A percentile compares a stretch with the other conserved stretches of the same genome.
Conservation (phyloP, 2,113 vertebrate genomes). For the Spizaetus ornatus region DNA sequence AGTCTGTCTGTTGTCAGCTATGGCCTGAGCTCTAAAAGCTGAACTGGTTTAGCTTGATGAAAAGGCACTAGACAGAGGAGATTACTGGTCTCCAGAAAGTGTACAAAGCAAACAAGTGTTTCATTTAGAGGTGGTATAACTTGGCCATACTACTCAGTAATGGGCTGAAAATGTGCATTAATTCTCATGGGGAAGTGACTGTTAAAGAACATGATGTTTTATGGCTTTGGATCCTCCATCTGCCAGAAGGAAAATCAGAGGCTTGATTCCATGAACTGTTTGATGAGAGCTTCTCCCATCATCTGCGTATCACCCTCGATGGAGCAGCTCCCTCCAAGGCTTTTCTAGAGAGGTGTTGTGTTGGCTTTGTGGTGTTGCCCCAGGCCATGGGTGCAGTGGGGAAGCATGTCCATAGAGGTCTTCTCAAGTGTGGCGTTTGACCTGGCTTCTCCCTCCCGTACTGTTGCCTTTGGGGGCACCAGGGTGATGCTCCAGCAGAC, state of each 20-base stretch:
- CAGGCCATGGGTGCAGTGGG: neutral
- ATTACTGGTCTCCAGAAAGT: neutral
- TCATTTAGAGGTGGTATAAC: neutral
- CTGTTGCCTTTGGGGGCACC: neutral
- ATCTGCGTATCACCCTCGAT: neutral
- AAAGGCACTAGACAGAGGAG: neutral
- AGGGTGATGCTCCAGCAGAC: neutral
- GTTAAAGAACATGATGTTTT: neutral
- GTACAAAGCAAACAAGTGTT: neutral
- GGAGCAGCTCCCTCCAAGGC: neutral
- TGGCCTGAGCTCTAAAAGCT: neutral
- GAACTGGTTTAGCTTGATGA: neutral
- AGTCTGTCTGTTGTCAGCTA: neutral
- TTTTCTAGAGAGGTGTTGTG: neutral
- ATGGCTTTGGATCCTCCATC: neutral
- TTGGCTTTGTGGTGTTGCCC: neutral
- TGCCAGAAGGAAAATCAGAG: neutral
- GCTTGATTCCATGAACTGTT: neutral
- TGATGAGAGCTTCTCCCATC: neutral
- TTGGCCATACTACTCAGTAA: neutral
- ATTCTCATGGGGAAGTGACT: neutral
- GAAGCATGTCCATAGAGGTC: fast-evolving
- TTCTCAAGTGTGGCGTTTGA: neutral
- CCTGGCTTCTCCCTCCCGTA: neutral
- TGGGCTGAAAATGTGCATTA: neutral